Conservation (phyloP, 2,888 invertebrate species). For the Drosophila mettleri region DNA sequence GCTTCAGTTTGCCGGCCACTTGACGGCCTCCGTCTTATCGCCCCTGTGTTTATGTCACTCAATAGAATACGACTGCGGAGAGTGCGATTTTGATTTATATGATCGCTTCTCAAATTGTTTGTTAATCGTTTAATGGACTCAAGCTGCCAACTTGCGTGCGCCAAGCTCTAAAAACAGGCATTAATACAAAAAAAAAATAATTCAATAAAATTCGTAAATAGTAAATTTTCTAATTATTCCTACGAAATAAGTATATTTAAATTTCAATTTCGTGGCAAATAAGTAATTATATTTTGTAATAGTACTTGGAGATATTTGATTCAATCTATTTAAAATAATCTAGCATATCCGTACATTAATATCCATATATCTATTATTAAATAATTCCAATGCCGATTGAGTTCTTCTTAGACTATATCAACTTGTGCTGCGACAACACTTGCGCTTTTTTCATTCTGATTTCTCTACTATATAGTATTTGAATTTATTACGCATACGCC, state of each 20-base stretch:
- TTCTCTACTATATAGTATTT: not conserved
- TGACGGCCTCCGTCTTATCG: constrained; percentile 21
- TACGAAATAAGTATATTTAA: too few species aligned
- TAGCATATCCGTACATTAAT: not conserved
- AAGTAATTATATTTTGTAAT: too few species aligned
- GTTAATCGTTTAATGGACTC: constrained; percentile 33
- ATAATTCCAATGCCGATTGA: not conserved
- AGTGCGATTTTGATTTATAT: constrained; percentile 42
- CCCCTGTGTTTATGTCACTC: constrained; percentile 11
- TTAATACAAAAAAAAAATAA: too few species aligned
- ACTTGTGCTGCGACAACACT: not conserved
- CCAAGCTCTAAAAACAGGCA: not conserved
- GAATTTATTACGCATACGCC: constrained; percentile 2
- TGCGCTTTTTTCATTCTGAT: not conserved
- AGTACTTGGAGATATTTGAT: too few species aligned
- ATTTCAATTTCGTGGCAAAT: too few species aligned
- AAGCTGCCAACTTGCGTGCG: constrained; percentile 1
- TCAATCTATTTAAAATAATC: too few species aligned
- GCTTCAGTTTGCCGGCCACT: constrained; percentile 34
- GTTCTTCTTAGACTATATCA: not conserved
- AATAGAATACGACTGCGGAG: constrained; percentile 10
- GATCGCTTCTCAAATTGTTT: constrained; percentile 26
- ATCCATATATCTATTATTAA: not conserved
- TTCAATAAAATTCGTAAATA: too few species aligned
- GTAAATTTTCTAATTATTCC: too few species aligned